Base-by-base conservation (phyloP, 1,140 invertebrate genomes). In the Lepidurus apus region DNA sequence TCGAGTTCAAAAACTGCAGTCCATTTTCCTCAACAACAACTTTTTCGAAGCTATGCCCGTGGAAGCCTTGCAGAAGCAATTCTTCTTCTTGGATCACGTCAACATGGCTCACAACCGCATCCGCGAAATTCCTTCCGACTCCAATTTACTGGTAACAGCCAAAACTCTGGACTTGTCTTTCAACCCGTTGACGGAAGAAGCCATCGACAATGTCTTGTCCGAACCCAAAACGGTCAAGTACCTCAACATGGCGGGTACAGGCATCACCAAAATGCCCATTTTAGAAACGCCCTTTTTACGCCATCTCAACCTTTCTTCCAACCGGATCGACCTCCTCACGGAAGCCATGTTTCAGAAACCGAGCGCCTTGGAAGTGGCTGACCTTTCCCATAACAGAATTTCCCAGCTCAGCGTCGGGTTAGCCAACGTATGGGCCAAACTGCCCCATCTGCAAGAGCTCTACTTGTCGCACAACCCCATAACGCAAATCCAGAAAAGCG, bases 261-360 rank as follows among this genome's bases (percentile, higher is more conserved):
- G 92, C 11, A 91, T 95, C 7, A 88, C 85, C 74, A 83, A 85
- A 7, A 84, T 95, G 8, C 83, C 85, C 75, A 84, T 95, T 5
- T 83, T 97, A 24, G 95, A 96, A 86, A 95, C 93, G 42, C 94
- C 95, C 7, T 97, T 96, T 82, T 86, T 97, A 47, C 89, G 91
- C 80, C 85, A 86, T 78, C 85, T 97, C n/a, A 95, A 96, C 85
- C 82, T 96, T 8, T 95, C 93, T 0, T 85, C 88, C 43, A 97
- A 97, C 83, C 88, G 89, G 74, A 90, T 97, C 42, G 85, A 86
- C 0, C 86, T 87, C 45, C 85, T 96, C 8, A 86, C 88, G 21
- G 86, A 90, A 7, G 88, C 88, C 78, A 87, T 90, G 1, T 92
- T 96, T 82, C 79, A 93, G 80, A 86, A 93, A 13, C 91, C 93